Conservation (phyloP, 1,140 invertebrate species). For the Aphis craccivora region DNA sequence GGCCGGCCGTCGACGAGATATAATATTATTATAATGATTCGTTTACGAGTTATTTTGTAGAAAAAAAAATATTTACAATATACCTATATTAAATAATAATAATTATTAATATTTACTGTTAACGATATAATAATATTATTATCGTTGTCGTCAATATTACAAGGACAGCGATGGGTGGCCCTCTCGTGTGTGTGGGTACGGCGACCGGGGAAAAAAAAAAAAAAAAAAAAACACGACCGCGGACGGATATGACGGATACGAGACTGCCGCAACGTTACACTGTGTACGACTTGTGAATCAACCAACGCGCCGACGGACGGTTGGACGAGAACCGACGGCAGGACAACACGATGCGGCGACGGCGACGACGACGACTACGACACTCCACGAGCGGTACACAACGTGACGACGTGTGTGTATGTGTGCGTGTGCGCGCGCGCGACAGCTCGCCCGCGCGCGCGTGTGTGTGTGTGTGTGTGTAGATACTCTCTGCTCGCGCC, state of each 20-base stretch:
- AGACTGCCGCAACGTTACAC: slow-evolving; percentile 1
- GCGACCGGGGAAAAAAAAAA: neutral
- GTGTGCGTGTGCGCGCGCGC: too few relatives aligned
- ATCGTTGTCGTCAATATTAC: neutral
- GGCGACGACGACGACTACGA: neutral
- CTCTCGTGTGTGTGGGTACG: neutral
- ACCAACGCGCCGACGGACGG: neutral
- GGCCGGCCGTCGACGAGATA: neutral
- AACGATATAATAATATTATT: neutral
- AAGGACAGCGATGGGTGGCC: neutral
- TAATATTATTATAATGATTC: neutral
- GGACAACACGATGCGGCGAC: neutral
- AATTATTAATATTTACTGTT: neutral
- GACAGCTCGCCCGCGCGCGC: too few relatives aligned
- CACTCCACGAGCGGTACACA: neutral
- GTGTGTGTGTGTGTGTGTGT: neutral
- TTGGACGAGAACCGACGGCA: neutral
- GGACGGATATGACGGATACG: neutral
- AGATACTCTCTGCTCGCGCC: neutral
- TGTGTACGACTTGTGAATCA: neutral
- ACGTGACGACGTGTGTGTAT: neutral
- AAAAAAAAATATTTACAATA: neutral
- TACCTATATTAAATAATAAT: neutral
- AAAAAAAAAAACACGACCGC: neutral
- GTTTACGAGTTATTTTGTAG: neutral